Base-by-base conservation (phyloP, 2,113 vertebrate species). In the Plectropomus leopardus region DNA sequence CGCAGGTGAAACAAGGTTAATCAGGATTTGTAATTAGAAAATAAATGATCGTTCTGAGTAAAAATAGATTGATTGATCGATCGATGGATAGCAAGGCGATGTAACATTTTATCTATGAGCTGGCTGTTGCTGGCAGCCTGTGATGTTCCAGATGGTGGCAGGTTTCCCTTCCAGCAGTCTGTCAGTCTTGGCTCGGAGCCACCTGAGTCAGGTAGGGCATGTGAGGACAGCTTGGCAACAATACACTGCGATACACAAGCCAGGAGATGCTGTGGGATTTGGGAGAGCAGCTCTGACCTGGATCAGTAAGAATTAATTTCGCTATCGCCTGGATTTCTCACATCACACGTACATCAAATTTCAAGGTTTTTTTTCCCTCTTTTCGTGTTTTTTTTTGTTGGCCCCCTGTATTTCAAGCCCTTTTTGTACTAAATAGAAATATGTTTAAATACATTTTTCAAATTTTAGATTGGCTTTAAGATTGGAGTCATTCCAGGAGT, bases 171-270 rank as follows among this genome's bases (percentile, higher is more conserved):
- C 74, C 82, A 88, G 87, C 86, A 76, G 83, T 74, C 88, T 84
- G 88, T 81, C 72, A 59, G 73, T 60, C 30, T 81, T 90, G 91
- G 87, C 82, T 72, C 19, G 0, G n/a, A 47, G 87, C 89, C 91
- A 82, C 63, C 61, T 79, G 83, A 88, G 81, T 88, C 69, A 87
- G 86, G 67, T 84, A 80, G 78, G 87, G 72, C 85, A 90, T 83
- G 78, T 84, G 72, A 92, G 88, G 91, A 90, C 88, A 89, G 54
- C 85, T 80, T 80, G 83, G 85, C 86, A 91, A 32, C 67, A 32
- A 73, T 14, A 78, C 57, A 63, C 65, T 14, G 78, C 1, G 3
- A 79, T 65, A 75, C 64, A 70, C 68, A 48, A 55, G 82, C 76
- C 55, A 65, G 68, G 74, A 88, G 83, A 88, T 66, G 76, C 73